A percentile compares a stretch with the other conserved stretches of the same genome.
These are phyloP conservation scores for Microtus oregoni DNA, from an alignment of 2,113 vertebrate species.

Conservation along the genomic window DNA sequence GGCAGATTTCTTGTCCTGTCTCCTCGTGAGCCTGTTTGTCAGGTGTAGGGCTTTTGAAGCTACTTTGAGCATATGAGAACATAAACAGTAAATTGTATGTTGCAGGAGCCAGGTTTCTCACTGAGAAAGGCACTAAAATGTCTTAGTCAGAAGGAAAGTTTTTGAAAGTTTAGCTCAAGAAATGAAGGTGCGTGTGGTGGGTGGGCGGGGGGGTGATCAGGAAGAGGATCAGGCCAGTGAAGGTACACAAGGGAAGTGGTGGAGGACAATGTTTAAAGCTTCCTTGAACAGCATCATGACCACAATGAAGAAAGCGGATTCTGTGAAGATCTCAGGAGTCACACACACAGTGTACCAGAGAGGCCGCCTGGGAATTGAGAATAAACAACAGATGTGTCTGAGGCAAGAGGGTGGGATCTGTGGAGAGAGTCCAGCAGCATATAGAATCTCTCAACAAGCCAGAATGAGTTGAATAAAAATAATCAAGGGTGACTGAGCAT, in stretches of 20 bases:
- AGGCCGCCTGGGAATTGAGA: not conserved
- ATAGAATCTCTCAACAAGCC: not conserved
- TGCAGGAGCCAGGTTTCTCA: not conserved
- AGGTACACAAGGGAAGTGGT: not conserved
- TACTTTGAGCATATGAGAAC: rapidly evolving
- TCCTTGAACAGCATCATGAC: not conserved
- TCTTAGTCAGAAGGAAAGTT: not conserved
- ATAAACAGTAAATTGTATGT: rapidly evolving
- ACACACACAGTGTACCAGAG: not conserved
- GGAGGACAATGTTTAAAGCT: not conserved
- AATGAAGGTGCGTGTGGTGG: not conserved
- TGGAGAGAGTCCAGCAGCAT: not conserved
- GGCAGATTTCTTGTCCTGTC: no score
- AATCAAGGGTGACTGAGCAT: not conserved
- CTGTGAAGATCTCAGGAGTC: not conserved
- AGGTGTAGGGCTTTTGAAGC: not conserved
- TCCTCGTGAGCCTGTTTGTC: not conserved
- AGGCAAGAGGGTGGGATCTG: not conserved
- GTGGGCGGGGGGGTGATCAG: not conserved
- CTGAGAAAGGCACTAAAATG: not conserved
- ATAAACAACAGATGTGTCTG: not conserved
- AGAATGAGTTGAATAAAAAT: not conserved
- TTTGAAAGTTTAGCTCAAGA: not conserved
- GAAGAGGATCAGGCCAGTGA: not conserved
- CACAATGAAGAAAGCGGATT: not conserved